These are phyloP conservation scores for Gandaritis pyraliata DNA, from an alignment of 2,888 invertebrate species.

Conservation along the genomic window DNA sequence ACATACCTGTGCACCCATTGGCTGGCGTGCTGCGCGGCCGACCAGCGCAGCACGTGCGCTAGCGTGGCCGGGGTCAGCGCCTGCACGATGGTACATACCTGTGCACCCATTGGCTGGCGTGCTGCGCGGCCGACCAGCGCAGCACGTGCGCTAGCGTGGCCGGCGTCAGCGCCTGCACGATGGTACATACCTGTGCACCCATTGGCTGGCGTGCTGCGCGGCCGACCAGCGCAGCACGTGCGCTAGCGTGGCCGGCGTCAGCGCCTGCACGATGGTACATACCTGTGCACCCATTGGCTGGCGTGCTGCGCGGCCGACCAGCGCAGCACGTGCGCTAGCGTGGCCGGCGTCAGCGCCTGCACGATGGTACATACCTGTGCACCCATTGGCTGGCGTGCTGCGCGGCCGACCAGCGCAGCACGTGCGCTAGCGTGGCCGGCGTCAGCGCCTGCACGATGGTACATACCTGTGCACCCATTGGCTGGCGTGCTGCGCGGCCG, in stretches of 20 bases:
- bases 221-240: constrained; percentile 95
- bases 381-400: constrained; percentile 97
- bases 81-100: constrained; percentile 91
- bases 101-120: constrained; percentile 97
- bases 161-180: constrained; percentile 92
- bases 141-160: constrained; percentile 94
- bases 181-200: constrained; percentile 95
- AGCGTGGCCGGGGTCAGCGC: constrained; percentile 94
- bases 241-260: constrained; percentile 93
- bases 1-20: constrained; percentile 94
- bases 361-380: constrained; percentile 91
- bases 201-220: constrained; percentile 95
- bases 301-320: constrained; percentile 97
- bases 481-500: constrained; percentile 94
- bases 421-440: constrained; percentile 92
- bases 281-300: constrained; percentile 94
- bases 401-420: constrained; percentile 95
- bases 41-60: constrained; percentile 94
- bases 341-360: constrained; percentile 93
- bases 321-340: constrained; percentile 92
- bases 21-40: constrained; percentile 94
- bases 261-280: constrained; percentile 93
- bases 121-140: constrained; percentile 95
- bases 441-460: constrained; percentile 93
- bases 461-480: constrained; percentile 94